These are phyloP conservation scores for Ephestia elutella DNA, from an alignment of 1,140 invertebrate species.

Conservation along the genomic window DNA sequence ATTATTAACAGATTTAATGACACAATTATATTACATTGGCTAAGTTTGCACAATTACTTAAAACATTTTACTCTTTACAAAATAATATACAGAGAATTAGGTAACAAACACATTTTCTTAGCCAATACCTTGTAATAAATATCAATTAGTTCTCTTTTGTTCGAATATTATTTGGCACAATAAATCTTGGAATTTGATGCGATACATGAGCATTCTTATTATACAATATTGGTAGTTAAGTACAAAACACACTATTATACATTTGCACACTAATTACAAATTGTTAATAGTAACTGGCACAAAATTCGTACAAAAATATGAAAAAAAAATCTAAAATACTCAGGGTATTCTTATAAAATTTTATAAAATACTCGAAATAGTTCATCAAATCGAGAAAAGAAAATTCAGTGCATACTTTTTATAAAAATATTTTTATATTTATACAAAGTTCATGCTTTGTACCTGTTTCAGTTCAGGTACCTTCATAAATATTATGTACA, in stretches of 20 bases:
- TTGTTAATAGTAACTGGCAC: slow-evolving; percentile 60
- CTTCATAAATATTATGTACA: slow-evolving; percentile 21
- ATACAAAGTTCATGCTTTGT: slow-evolving; percentile 15
- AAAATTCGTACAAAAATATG: slow-evolving; percentile 48
- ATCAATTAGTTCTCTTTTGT: slow-evolving; percentile 17
- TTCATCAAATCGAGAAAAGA: neutral
- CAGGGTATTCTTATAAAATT: neutral
- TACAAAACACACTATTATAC: slow-evolving; percentile 19
- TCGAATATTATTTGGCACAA: slow-evolving; percentile 51
- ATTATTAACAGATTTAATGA: slow-evolving; percentile 53
- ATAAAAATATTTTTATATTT: neutral
- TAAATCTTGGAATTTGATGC: slow-evolving; percentile 18
- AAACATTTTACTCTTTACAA: slow-evolving; percentile 47
- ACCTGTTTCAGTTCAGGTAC: slow-evolving; percentile 33
- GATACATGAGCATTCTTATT: slow-evolving; percentile 38
- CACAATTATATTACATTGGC: slow-evolving; percentile 41
- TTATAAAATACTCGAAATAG: too few species aligned
- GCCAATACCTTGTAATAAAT: slow-evolving; percentile 35
- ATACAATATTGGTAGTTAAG: slow-evolving; percentile 25
- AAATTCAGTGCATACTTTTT: neutral
- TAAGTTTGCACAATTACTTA: slow-evolving; percentile 37
- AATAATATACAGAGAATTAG: slow-evolving; percentile 30
- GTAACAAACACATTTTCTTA: slow-evolving; percentile 36
- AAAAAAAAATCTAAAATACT: slow-evolving; percentile 14
- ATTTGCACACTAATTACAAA: slow-evolving; percentile 28